These are phyloP conservation scores for Drosophila multiciliata DNA, from an alignment of 2,888 invertebrate genomes.

Conservation along the genomic window DNA sequence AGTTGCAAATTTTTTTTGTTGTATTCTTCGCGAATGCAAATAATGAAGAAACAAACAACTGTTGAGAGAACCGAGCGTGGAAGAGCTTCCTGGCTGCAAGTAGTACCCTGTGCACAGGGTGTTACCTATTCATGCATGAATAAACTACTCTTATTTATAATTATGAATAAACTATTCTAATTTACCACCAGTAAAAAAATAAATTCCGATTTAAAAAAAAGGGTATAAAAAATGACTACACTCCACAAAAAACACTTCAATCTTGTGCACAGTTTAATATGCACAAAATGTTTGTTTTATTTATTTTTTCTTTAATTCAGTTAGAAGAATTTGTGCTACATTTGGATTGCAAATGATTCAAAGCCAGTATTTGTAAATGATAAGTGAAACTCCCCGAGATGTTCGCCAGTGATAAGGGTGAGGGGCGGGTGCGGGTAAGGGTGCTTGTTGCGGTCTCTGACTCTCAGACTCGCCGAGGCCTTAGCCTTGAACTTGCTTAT, in stretches of 20 bases:
- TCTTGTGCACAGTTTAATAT: conserved; percentile 43
- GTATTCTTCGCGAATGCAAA: not conserved
- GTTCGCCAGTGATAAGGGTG: not conserved
- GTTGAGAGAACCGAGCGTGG: not conserved
- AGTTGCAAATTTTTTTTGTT: not conserved
- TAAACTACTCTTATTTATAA: not conserved
- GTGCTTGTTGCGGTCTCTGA: conserved; percentile 26
- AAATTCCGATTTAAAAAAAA: not conserved
- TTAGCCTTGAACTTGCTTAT: conserved; percentile 76
- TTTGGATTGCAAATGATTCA: conserved; percentile 76
- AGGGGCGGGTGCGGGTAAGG: conserved; percentile 11
- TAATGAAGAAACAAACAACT: not conserved
- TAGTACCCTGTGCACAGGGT: not conserved
- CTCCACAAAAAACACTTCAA: not conserved
- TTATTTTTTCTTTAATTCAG: conserved; percentile 8
- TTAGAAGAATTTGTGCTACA: conserved; percentile 60
- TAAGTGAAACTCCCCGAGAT: conserved; percentile 41
- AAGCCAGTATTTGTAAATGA: conserved; percentile 33
- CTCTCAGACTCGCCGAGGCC: conserved; percentile 17
- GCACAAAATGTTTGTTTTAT: conserved; percentile 49
- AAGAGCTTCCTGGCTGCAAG: not conserved
- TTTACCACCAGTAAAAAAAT: not conserved
- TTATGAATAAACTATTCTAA: not conserved
- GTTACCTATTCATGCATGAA: not conserved
- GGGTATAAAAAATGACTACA: conserved; percentile 11